Evolutionary conservation across 2,113 vertebrate species (phyloP).

Genomic region (Trinectes maculatus): DNA sequence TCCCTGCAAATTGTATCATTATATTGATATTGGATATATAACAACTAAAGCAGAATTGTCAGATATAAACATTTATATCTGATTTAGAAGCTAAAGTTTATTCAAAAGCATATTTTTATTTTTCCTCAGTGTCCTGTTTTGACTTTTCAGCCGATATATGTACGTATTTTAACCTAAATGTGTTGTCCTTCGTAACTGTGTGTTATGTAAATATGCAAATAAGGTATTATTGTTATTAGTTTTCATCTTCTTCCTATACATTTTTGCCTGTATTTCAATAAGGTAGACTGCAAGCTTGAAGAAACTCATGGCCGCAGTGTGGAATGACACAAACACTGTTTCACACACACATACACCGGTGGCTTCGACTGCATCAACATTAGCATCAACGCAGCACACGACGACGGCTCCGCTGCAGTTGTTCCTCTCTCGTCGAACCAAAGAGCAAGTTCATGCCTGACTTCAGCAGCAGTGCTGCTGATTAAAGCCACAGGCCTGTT

Average conservation of each 20-base stretch:
- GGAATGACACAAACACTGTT: no score
- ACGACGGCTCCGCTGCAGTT: slow-evolving; percentile 1
- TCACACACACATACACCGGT: not conserved
- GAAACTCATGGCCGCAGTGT: no score
- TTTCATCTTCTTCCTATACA: no score
- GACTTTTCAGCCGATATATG: no score
- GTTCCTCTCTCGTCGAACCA: slow-evolving; percentile 1
- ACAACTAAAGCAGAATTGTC: not conserved
- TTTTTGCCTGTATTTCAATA: not conserved
- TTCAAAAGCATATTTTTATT: no score
- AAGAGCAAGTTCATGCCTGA: slow-evolving; percentile 19
- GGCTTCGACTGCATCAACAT: not conserved
- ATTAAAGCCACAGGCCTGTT: slow-evolving; percentile 31
- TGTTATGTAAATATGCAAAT: no score
- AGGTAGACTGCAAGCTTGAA: not conserved
- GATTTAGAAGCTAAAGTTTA: no score
- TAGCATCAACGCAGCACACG: not conserved
- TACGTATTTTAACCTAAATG: no score
- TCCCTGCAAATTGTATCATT: not conserved
- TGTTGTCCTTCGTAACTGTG: no score
- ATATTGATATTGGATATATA: not conserved
- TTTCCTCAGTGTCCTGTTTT: no score
- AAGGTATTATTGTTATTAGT: no score
- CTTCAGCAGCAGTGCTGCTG: not conserved
- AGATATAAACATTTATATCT: not conserved